Evolutionary conservation across 2,888 invertebrate species (phyloP).

Genomic region (Cephus pulcher): DNA sequence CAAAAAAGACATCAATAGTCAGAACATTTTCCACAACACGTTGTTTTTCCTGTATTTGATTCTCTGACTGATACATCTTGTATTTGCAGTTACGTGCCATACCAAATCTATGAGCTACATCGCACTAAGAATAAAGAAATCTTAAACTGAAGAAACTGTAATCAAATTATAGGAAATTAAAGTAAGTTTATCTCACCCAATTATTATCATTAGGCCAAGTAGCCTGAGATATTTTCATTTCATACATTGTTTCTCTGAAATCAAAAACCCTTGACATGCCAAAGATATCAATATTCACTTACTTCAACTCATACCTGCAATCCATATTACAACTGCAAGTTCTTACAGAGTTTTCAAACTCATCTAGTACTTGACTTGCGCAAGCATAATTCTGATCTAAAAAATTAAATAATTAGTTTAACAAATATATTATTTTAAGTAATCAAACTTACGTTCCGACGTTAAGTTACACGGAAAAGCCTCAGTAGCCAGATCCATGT

Average conservation of each 20-base stretch:
- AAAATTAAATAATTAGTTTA: conserved; percentile 1
- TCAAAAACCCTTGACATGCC: neutral
- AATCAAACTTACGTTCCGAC: conserved; percentile 23
- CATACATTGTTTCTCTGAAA: conserved; percentile 32
- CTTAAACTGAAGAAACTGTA: conserved; percentile 3
- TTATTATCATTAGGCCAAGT: conserved; percentile 31
- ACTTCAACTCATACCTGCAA: conserved; percentile 24
- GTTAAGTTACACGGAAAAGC: conserved; percentile 29
- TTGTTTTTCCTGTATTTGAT: conserved; percentile 16
- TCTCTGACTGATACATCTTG: conserved; percentile 13
- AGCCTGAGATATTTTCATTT: conserved; percentile 30
- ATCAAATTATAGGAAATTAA: neutral
- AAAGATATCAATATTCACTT: neutral
- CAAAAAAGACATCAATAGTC: conserved; percentile 30
- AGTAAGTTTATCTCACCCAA: conserved; percentile 22
- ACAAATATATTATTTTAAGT: neutral
- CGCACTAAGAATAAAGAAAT: conserved; percentile 14
- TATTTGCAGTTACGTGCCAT: conserved; percentile 14
- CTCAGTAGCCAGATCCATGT: conserved; percentile 28
- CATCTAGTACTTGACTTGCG: conserved; percentile 25
- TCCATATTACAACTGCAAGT: conserved; percentile 33
- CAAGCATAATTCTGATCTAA: conserved; percentile 22
- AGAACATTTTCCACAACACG: conserved; percentile 25
- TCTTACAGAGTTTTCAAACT: conserved; percentile 26
- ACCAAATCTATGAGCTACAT: conserved; percentile 18